A percentile compares a stretch with the other conserved stretches of the same genome.
phyloP scores from a whole-genome alignment of 2,888 invertebrate genomes.

The Pogonocherus hispidulus region DNA sequence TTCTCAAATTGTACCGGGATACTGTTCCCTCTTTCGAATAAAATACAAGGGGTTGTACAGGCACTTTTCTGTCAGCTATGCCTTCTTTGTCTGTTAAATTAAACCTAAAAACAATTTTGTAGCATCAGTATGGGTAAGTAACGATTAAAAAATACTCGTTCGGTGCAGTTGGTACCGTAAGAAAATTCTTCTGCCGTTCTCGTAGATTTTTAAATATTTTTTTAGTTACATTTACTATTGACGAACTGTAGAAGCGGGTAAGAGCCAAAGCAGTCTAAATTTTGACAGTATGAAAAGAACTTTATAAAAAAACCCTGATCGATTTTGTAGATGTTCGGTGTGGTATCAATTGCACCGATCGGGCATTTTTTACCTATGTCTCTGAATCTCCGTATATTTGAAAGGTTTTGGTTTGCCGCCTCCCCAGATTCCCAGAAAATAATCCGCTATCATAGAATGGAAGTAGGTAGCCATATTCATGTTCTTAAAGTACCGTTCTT shows the following conservation, averaged over 20 bases:
- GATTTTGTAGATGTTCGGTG: no score
- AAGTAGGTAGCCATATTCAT: slow-evolving; percentile 97
- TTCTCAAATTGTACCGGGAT: slow-evolving; percentile 92
- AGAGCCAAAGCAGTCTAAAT: no score
- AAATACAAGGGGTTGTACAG: slow-evolving; percentile 93
- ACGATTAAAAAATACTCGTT: not conserved
- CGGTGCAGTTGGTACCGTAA: not conserved
- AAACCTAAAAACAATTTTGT: slow-evolving; percentile 70
- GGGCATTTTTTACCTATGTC: slow-evolving; percentile 72
- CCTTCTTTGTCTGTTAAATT: slow-evolving; percentile 91
- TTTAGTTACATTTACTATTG: no score
- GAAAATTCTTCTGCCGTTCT: no score
- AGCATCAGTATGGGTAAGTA: slow-evolving; percentile 15
- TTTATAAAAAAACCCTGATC: no score
- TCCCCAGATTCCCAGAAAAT: slow-evolving; percentile 97
- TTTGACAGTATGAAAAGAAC: no score
- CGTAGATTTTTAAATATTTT: no score
- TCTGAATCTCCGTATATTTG: slow-evolving; percentile 96
- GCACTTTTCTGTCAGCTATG: slow-evolving; percentile 93
- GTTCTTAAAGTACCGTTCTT: slow-evolving; percentile 96
- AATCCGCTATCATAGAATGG: slow-evolving; percentile 98
- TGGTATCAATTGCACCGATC: not conserved
- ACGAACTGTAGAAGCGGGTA: no score
- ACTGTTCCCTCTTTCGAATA: slow-evolving; percentile 90
- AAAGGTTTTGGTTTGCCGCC: slow-evolving; percentile 95